Conservation (phyloP, 2,797 vertebrate species). For the Merluccius polli region DNA sequence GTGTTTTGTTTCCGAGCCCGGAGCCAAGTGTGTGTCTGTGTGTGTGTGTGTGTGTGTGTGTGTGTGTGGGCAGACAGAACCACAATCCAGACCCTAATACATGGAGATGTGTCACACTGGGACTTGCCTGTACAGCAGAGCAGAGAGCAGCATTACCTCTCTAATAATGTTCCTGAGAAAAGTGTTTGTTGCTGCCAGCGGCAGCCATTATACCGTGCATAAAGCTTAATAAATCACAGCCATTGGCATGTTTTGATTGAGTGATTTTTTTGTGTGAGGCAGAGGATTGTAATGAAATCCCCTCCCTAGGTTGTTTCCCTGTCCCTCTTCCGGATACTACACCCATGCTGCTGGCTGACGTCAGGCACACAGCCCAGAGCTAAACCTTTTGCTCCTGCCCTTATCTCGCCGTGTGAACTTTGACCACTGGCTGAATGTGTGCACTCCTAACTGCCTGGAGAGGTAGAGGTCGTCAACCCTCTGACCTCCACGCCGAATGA, state of each 20-base stretch:
- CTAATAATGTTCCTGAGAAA: not conserved
- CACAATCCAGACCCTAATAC: slow-evolving; percentile 43
- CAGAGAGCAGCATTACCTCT: not conserved
- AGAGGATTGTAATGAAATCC: not conserved
- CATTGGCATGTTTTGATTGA: not conserved
- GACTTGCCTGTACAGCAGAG: not conserved
- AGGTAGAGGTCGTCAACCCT: slow-evolving; percentile 51
- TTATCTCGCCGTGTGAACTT: slow-evolving; percentile 65
- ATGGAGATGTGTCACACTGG: slow-evolving; percentile 55
- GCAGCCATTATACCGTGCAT: not conserved
- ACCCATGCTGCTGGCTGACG: slow-evolving; percentile 26
- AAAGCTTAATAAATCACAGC: not conserved
- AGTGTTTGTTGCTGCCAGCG: not conserved
- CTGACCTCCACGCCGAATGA: slow-evolving; percentile 60
- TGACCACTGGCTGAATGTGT: slow-evolving; percentile 48
- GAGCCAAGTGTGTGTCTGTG: slow-evolving; percentile 52
- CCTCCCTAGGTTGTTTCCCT: not conserved
- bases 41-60: not conserved
- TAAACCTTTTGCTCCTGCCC: slow-evolving; percentile 38
- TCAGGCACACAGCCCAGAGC: slow-evolving; percentile 43
- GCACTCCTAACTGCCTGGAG: slow-evolving; percentile 58
- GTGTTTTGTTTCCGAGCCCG: slow-evolving; percentile 60
- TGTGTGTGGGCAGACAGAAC: slow-evolving; percentile 46
- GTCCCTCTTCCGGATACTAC: not conserved
- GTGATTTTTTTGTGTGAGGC: not conserved